Conservation (phyloP, 92 coral and sea anemone species). For the Siderastrea radians region DNA sequence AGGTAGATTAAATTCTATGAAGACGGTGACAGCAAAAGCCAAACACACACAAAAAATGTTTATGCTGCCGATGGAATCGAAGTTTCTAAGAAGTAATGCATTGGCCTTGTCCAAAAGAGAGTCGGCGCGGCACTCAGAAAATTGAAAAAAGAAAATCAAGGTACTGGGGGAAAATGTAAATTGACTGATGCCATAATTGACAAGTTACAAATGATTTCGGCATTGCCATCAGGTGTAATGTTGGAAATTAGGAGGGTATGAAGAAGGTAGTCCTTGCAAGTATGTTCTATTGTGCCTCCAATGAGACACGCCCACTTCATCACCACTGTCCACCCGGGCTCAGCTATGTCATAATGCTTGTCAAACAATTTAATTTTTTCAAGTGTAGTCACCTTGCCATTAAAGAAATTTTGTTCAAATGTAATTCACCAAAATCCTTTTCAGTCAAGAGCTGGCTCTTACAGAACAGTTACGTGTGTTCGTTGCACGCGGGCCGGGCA, state of each 20-base stretch:
- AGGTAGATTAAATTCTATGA: constrained; percentile 58
- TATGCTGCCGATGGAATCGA: constrained; percentile 44
- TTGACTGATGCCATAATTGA: too few species aligned
- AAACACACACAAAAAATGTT: constrained; percentile 18
- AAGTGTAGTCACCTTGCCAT: too few species aligned
- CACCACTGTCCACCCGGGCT: too few species aligned
- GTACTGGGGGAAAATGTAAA: constrained; percentile 37
- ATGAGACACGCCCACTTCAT: too few species aligned
- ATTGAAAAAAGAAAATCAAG: constrained; percentile 33
- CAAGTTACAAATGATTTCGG: constrained; percentile 34
- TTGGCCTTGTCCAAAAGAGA: constrained; percentile 45
- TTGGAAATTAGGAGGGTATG: constrained; percentile 57
- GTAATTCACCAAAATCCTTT: too few species aligned
- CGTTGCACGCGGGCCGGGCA: too few species aligned
- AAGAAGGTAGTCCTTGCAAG: constrained; percentile 51
- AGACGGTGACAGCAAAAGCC: constrained; percentile 50
- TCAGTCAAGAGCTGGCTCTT: too few species aligned
- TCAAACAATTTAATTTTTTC: too few species aligned
- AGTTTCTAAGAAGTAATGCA: constrained; percentile 46
- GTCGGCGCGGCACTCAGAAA: neutral
- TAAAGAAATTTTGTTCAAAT: too few species aligned
- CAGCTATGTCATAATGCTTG: too few species aligned
- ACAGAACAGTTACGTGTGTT: too few species aligned
- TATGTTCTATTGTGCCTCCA: constrained; percentile 69
- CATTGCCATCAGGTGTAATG: constrained; percentile 71